These are phyloP conservation scores for Blastobasis lacticolella DNA, from an alignment of 2,888 invertebrate genomes.

Conservation along the genomic window DNA sequence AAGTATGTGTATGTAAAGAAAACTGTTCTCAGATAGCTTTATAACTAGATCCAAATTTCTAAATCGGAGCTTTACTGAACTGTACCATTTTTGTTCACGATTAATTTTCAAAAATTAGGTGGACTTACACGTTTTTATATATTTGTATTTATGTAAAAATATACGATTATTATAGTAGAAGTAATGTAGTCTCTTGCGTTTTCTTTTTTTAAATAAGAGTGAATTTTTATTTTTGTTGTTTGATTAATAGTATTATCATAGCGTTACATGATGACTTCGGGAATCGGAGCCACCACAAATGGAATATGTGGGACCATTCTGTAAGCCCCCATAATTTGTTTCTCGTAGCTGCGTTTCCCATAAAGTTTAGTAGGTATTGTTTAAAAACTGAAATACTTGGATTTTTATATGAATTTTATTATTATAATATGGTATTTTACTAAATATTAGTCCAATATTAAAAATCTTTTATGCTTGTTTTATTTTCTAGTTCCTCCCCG, in stretches of 20 bases:
- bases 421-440: slow-evolving; percentile 72
- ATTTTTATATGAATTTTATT: slow-evolving; percentile 74
- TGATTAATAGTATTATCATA: slow-evolving; percentile 38
- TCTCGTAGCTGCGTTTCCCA: background rate
- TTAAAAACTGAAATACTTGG: slow-evolving; percentile 66
- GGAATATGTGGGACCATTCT: background rate
- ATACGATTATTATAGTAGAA: slow-evolving; percentile 31
- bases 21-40: slow-evolving; percentile 25
- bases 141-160: slow-evolving; percentile 47
- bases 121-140: slow-evolving; percentile 43
- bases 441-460: slow-evolving; percentile 73
- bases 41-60: slow-evolving; percentile 37
- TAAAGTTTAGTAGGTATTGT: slow-evolving; percentile 47
- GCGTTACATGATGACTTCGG: slow-evolving; percentile 19
- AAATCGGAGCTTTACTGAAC: slow-evolving; percentile 48
- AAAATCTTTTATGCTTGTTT: slow-evolving; percentile 58
- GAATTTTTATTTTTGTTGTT: slow-evolving; percentile 48
- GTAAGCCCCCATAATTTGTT: background rate
- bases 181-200: slow-evolving; percentile 16
- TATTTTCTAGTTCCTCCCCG: slow-evolving; percentile 27
- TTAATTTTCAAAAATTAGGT: slow-evolving; percentile 24
- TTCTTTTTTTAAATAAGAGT: slow-evolving; percentile 45
- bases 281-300: background rate
- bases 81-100: slow-evolving; percentile 21
- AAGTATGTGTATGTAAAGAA: slow-evolving; percentile 2